phyloP scores from a whole-genome alignment of 2,888 invertebrate species.

The Dyspetes luteomarginatus region DNA sequence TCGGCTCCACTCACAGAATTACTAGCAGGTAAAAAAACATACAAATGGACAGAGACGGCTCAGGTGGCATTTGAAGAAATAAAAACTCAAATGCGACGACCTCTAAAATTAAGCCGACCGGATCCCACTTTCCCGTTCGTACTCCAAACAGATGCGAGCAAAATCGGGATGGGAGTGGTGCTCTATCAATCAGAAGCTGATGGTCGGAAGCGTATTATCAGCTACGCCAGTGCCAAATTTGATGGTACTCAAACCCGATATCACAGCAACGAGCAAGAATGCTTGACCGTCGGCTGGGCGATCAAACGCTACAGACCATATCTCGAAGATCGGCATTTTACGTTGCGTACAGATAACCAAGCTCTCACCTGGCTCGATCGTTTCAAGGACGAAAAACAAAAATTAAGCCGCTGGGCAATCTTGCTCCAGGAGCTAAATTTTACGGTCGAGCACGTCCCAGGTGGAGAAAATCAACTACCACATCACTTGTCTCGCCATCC shows the following conservation, averaged over 20 bases:
- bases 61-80: no score
- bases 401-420: conserved; percentile 35
- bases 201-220: no score
- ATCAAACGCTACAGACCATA: conserved; percentile 46
- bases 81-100: no score
- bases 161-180: no score
- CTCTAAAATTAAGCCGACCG: no score
- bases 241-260: conserved; percentile 40
- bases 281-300: conserved; percentile 50
- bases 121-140: no score
- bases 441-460: conserved; percentile 30
- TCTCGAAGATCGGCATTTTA: conserved; percentile 43
- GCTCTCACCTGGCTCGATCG: conserved; percentile 23
- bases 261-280: conserved; percentile 64
- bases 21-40: no score
- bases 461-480: neutral
- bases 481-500: neutral
- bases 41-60: no score
- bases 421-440: conserved; percentile 39
- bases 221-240: conserved; percentile 68
- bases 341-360: conserved; percentile 21
- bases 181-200: no score
- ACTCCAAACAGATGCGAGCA: no score
- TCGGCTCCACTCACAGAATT: no score
- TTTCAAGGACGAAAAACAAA: conserved; percentile 1